Conservation (phyloP, 2,888 invertebrate species). For the Noctua janthe region DNA sequence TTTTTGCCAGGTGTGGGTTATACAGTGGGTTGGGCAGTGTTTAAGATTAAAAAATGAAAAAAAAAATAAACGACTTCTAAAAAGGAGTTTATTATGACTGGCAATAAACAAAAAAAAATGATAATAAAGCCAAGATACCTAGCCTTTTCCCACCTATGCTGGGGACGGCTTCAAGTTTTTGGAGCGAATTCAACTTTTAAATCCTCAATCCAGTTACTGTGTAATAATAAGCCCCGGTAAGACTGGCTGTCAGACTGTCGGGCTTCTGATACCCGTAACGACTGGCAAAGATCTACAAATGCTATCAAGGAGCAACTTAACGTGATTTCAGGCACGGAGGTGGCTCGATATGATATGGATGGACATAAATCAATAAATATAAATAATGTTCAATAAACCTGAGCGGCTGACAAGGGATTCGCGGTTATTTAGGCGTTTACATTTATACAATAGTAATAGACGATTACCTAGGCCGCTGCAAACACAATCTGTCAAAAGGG, state of each 20-base stretch:
- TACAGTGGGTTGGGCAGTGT: not conserved
- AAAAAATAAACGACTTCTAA: too few species aligned
- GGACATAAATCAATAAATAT: not conserved
- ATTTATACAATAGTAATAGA: too few species aligned
- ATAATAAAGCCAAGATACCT: not conserved
- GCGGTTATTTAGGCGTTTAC: too few species aligned
- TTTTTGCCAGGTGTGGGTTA: slow-evolving; percentile 7
- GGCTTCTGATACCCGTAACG: not conserved
- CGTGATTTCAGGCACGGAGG: not conserved
- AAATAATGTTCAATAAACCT: too few species aligned
- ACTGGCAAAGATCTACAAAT: not conserved
- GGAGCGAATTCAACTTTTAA: not conserved
- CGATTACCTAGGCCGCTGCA: too few species aligned
- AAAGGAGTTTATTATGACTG: not conserved
- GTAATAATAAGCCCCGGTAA: not conserved
- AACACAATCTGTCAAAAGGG: not conserved
- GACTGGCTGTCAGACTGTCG: not conserved
- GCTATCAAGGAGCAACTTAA: not conserved
- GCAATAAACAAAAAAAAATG: not conserved
- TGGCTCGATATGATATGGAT: not conserved
- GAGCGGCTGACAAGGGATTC: not conserved
- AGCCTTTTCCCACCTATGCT: not conserved
- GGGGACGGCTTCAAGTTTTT: not conserved
- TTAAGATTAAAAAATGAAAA: not conserved
- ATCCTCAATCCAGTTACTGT: not conserved